These are phyloP conservation scores for Lota lota DNA, from an alignment of 2,113 vertebrate species.

Conservation along the genomic window DNA sequence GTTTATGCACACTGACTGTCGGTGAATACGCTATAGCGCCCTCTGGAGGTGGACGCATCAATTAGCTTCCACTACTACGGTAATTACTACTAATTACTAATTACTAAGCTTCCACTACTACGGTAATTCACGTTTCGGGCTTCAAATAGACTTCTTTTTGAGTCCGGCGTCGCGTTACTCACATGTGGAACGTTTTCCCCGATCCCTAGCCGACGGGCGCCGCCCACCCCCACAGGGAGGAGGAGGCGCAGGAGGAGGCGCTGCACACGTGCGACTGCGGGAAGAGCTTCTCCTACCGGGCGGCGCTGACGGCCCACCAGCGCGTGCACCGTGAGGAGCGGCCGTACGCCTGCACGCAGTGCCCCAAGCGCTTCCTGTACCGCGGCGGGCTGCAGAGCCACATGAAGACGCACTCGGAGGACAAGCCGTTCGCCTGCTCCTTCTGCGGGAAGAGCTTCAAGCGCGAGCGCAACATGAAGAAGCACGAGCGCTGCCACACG, in stretches of 20 bases:
- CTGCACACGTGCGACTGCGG: slow-evolving; percentile 62
- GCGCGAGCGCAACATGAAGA: slow-evolving; percentile 73
- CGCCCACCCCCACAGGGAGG: slow-evolving; percentile 48
- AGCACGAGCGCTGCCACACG: slow-evolving; percentile 75
- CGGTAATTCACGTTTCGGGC: too few species aligned
- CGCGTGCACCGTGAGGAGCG: slow-evolving; percentile 65
- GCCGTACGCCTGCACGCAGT: slow-evolving; percentile 64
- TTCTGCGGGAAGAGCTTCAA: slow-evolving; percentile 80
- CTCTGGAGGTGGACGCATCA: too few species aligned
- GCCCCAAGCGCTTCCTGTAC: slow-evolving; percentile 78
- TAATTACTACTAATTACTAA: too few species aligned
- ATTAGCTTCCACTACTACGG: too few species aligned
- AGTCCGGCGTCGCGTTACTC: slow-evolving; percentile 23
- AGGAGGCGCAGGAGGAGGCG: not conserved
- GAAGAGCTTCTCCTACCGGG: slow-evolving; percentile 70
- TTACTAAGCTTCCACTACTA: too few species aligned
- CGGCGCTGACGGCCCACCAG: slow-evolving; percentile 71
- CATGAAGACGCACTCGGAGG: slow-evolving; percentile 62
- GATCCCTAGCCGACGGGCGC: slow-evolving; percentile 39
- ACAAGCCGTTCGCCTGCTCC: slow-evolving; percentile 73
- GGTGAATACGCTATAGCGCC: too few species aligned
- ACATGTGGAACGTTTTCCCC: too few species aligned
- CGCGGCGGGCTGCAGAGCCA: slow-evolving; percentile 73
- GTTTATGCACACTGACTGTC: slow-evolving; percentile 3
- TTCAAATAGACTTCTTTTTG: slow-evolving; percentile 42